These are phyloP conservation scores for Esperia sulphurella DNA, from an alignment of 2,888 invertebrate genomes.

Conservation along the genomic window DNA sequence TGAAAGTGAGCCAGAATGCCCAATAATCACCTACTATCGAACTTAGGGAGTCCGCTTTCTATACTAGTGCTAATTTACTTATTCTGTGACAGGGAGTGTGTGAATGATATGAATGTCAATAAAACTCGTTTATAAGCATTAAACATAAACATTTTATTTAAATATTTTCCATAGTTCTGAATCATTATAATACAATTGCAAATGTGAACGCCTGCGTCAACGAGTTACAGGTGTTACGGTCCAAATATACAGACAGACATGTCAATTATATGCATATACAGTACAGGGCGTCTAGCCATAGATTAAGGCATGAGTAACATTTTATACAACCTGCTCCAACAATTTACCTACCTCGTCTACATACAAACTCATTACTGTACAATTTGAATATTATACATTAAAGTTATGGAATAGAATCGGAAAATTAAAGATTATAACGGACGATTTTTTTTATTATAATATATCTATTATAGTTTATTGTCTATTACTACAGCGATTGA, in stretches of 20 bases:
- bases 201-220: slow-evolving; percentile 7
- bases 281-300: background rate
- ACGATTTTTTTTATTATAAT: slow-evolving; percentile 9
- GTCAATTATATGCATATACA: slow-evolving; percentile 7
- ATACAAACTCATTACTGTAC: slow-evolving; percentile 24
- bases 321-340: slow-evolving; percentile 36
- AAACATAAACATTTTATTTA: slow-evolving; percentile 75
- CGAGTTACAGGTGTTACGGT: slow-evolving; percentile 14
- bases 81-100: background rate
- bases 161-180: slow-evolving; percentile 62
- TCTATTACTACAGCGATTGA: slow-evolving; percentile 10
- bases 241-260: slow-evolving; percentile 43
- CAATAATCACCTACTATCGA: no score
- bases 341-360: slow-evolving; percentile 7
- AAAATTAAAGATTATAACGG: slow-evolving; percentile 8
- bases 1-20: no score
- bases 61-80: no score
- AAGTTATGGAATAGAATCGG: slow-evolving; percentile 14
- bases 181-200: slow-evolving; percentile 63
- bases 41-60: no score
- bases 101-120: slow-evolving; percentile 12
- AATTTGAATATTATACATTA: slow-evolving; percentile 25
- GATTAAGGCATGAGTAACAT: slow-evolving; percentile 34
- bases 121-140: slow-evolving; percentile 48
- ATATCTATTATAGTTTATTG: slow-evolving; percentile 14